A percentile compares a stretch with the other conserved stretches of the same genome.
These are phyloP conservation scores for Trachemys scripta DNA, from an alignment of 2,113 vertebrate species.

Conservation along the genomic window DNA sequence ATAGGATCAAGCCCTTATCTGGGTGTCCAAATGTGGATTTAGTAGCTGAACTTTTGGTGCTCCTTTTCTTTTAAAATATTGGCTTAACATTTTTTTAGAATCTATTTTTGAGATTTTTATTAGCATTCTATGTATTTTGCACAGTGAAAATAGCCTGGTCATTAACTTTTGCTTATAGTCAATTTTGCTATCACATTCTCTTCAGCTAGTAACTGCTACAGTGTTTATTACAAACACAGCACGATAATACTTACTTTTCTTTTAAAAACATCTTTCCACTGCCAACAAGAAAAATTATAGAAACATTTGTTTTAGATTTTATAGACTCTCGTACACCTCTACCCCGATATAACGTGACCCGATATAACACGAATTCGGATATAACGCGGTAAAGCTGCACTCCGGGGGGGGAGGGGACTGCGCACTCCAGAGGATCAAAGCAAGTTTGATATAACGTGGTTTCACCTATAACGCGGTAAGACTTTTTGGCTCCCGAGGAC, in stretches of 20 bases:
- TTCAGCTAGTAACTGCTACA: neutral
- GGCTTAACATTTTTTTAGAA: neutral
- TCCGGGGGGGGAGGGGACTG: no score
- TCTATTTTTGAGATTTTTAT: neutral
- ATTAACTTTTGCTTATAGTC: neutral
- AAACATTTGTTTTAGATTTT: neutral
- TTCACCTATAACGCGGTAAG: no score
- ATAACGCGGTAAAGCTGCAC: no score
- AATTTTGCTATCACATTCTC: neutral
- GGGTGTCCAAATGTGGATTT: neutral
- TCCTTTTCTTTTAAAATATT: neutral
- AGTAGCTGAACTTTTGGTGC: neutral
- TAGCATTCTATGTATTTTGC: neutral
- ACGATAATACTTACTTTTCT: slow-evolving; percentile 41
- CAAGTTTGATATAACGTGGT: no score
- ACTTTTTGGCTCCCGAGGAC: no score
- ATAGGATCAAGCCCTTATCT: neutral
- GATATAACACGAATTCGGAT: no score
- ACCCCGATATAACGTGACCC: no score
- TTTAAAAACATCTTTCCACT: slow-evolving; percentile 7
- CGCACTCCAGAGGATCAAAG: no score
- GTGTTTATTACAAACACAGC: neutral
- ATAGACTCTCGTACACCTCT: neutral
- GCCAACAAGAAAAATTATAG: neutral
- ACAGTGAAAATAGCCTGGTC: neutral